phyloP scores from a whole-genome alignment of 2,888 invertebrate species.

The Drosophila pegasa region DNA sequence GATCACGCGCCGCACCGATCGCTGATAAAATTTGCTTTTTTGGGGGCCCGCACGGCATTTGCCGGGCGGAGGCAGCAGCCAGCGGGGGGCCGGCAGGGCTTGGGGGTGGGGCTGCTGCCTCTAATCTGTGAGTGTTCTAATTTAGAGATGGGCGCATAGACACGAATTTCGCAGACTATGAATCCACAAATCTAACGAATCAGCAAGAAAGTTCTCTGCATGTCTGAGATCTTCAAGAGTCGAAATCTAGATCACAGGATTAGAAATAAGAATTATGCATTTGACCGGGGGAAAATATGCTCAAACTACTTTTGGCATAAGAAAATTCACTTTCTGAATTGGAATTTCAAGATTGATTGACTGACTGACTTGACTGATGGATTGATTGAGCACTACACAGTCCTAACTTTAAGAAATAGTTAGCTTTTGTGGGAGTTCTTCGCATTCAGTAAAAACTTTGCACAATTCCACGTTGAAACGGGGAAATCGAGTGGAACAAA shows the following conservation, averaged over 20 bases:
- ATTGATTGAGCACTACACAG: too few species aligned
- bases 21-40: slow-evolving; percentile 60
- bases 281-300: too few species aligned
- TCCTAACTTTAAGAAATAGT: too few species aligned
- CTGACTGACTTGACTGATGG: too few species aligned
- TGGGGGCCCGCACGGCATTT: slow-evolving; percentile 6
- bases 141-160: slow-evolving; percentile 34
- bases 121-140: slow-evolving; percentile 50
- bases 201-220: background rate
- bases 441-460: too few species aligned
- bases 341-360: too few species aligned
- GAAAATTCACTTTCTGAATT: too few species aligned
- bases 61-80: background rate
- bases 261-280: too few species aligned
- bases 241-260: background rate
- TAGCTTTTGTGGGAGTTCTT: too few species aligned
- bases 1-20: slow-evolving; percentile 73
- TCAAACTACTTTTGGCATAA: too few species aligned
- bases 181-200: slow-evolving; percentile 5
- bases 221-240: background rate
- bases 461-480: too few species aligned
- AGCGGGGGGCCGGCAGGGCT: background rate
- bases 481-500: too few species aligned
- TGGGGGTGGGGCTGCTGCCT: slow-evolving; percentile 13
- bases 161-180: slow-evolving; percentile 7